Conservation (phyloP, 2,113 vertebrate species). For the Notothenia coriiceps region DNA sequence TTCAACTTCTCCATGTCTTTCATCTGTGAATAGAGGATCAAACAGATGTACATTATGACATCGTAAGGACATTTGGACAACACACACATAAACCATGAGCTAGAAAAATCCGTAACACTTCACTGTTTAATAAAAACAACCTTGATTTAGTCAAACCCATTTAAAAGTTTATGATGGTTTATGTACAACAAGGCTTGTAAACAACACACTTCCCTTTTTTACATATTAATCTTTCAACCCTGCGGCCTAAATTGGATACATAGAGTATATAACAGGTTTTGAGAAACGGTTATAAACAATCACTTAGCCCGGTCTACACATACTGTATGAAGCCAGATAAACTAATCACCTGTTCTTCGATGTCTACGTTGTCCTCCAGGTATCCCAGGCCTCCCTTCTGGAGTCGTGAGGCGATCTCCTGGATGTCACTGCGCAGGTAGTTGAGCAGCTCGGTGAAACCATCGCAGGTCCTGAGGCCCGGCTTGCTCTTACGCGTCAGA, state of each 20-base stretch:
- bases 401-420: conserved; percentile 93
- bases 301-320: neutral
- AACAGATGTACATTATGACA: neutral
- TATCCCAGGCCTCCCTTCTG: conserved; percentile 97
- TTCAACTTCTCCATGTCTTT: conserved; percentile 89
- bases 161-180: neutral
- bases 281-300: neutral
- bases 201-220: neutral
- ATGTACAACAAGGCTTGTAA: neutral
- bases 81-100: neutral
- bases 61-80: neutral
- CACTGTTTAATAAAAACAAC: neutral
- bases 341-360: conserved; percentile 89
- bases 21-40: conserved; percentile 81
- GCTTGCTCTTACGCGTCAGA: conserved; percentile 89
- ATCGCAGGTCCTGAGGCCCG: conserved; percentile 90
- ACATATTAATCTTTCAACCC: neutral
- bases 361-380: conserved; percentile 89
- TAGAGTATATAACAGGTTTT: no score
- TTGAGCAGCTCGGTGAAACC: conserved; percentile 92
- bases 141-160: neutral
- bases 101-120: neutral
- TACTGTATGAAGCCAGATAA: neutral
- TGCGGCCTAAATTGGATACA: neutral
- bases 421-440: conserved; percentile 93